Evolutionary conservation across 1,140 invertebrate species (phyloP).

Genomic region (Drosophila guanche): DNA sequence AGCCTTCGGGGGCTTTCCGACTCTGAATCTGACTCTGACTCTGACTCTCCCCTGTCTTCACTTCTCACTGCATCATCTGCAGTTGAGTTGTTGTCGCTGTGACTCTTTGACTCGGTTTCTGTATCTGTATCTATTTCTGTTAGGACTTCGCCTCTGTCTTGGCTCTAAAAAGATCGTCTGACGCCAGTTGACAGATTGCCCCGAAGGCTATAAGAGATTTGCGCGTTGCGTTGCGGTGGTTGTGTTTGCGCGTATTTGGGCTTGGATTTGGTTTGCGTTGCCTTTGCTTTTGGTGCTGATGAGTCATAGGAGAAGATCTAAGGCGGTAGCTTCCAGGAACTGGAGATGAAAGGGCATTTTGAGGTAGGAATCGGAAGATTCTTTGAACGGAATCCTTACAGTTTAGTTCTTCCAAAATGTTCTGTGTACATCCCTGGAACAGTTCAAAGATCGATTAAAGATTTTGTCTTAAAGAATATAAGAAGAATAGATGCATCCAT

Average conservation of each 20-base stretch:
- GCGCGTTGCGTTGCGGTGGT: slow-evolving; percentile 17
- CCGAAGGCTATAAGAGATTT: slow-evolving; percentile 59
- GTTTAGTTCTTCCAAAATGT: not conserved
- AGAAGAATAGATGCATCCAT: too few species aligned
- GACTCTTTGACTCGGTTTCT: too few species aligned
- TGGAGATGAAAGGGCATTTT: slow-evolving; percentile 9
- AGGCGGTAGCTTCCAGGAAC: slow-evolving; percentile 36
- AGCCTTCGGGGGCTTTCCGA: slow-evolving; percentile 49
- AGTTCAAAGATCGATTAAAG: too few species aligned
- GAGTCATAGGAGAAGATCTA: slow-evolving; percentile 51
- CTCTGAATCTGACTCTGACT: not conserved
- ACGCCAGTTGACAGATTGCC: slow-evolving; percentile 80
- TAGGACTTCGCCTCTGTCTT: slow-evolving; percentile 29
- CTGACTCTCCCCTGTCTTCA: slow-evolving; percentile 16
- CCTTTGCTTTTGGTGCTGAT: slow-evolving; percentile 48
- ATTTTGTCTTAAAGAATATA: too few species aligned
- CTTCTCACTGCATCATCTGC: slow-evolving; percentile 29
- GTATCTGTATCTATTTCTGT: slow-evolving; percentile 1
- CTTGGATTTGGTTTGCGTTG: slow-evolving; percentile 45
- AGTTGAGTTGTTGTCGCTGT: slow-evolving; percentile 41
- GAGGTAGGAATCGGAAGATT: not conserved
- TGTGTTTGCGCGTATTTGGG: slow-evolving; percentile 57
- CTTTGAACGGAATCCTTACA: too few species aligned
- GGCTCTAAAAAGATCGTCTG: slow-evolving; percentile 76
- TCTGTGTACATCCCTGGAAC: too few species aligned